phyloP scores from a whole-genome alignment of 2,113 vertebrate genomes.

The Chaenogobius annularis region DNA sequence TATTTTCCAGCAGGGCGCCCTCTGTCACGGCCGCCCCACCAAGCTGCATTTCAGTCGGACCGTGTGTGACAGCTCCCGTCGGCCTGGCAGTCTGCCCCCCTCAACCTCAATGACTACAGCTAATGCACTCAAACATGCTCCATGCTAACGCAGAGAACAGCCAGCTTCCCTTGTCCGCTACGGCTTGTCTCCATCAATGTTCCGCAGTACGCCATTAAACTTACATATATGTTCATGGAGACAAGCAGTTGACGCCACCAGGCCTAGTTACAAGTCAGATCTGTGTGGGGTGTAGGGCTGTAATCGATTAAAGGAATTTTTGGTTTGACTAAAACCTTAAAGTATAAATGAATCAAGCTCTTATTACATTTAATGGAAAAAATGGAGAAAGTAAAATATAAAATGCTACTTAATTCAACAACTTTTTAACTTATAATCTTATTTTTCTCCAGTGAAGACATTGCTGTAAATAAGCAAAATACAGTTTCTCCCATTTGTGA shows the following conservation, averaged over 20 bases:
- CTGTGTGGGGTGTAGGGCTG: neutral
- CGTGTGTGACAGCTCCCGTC: slow-evolving; percentile 26
- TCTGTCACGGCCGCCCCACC: slow-evolving; percentile 17
- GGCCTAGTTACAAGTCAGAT: neutral
- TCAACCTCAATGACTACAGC: neutral
- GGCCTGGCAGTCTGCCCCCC: slow-evolving; percentile 19
- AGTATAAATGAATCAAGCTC: too few relatives aligned
- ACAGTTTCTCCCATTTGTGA: too few relatives aligned
- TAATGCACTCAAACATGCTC: neutral
- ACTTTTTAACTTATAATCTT: too few relatives aligned
- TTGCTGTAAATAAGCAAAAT: too few relatives aligned
- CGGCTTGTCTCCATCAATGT: neutral
- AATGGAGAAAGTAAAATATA: too few relatives aligned
- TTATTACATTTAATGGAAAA: too few relatives aligned
- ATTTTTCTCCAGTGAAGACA: too few relatives aligned
- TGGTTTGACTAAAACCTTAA: too few relatives aligned
- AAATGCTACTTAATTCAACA: too few relatives aligned
- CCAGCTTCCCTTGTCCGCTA: neutral
- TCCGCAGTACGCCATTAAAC: neutral
- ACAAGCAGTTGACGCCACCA: too few relatives aligned
- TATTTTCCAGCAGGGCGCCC: slow-evolving; percentile 38
- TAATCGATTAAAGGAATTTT: too few relatives aligned
- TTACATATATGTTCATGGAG: neutral
- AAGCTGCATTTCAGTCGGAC: slow-evolving; percentile 33
- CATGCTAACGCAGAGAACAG: neutral